Percentiles rank a stretch among this genome's conserved stretches.
These are phyloP conservation scores for Chrysolina haemoptera DNA, from an alignment of 2,888 invertebrate species.

Conservation along the genomic window DNA sequence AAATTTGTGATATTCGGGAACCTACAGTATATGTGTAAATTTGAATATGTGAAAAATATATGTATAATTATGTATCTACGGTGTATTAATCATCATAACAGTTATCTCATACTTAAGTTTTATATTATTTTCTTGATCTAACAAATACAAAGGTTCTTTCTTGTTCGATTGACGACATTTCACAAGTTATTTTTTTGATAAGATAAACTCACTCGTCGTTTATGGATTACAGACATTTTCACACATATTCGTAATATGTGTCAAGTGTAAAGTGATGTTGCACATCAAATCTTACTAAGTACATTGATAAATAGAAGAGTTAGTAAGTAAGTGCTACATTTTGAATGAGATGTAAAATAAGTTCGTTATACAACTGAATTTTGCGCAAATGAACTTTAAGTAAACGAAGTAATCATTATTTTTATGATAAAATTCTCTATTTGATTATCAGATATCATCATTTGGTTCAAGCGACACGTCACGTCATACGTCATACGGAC, in stretches of 20 bases:
- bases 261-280: constrained; percentile 3
- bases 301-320: constrained; percentile 2
- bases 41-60: too few species aligned
- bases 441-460: background rate
- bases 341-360: background rate
- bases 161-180: constrained; percentile 9
- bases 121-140: constrained; percentile 3
- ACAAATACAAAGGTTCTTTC: constrained; percentile 5
- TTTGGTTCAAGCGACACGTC: background rate
- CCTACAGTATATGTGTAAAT: too few species aligned
- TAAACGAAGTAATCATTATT: constrained; percentile 1
- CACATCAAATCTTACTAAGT: constrained; percentile 5
- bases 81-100: background rate
- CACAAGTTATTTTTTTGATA: constrained; percentile 1
- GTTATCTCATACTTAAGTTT: background rate
- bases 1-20: too few species aligned
- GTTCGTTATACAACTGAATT: constrained; percentile 5
- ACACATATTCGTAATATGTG: constrained; percentile 6
- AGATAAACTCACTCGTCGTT: background rate
- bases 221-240: background rate
- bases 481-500: background rate
- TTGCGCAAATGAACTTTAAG: background rate
- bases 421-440: background rate
- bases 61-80: too few species aligned
- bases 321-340: constrained; percentile 8